A percentile compares a stretch with the other conserved stretches of the same genome.
Conservation (phyloP, 2,797 vertebrate genomes). For the Manis crassicaudata region DNA sequence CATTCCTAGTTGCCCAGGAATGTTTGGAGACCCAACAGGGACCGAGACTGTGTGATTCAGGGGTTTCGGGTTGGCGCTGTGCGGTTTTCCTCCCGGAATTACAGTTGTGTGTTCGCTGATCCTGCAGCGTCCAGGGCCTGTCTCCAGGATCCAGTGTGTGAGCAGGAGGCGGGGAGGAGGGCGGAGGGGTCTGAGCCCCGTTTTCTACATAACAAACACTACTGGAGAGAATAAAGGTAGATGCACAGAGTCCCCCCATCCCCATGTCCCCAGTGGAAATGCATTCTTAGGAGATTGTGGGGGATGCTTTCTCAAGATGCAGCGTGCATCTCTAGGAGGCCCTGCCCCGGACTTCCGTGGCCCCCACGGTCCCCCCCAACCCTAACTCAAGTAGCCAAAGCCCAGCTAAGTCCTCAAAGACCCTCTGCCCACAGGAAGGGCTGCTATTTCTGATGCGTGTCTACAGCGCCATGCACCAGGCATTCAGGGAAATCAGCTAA, state of each 20-base stretch:
- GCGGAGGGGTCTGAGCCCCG: too few relatives aligned
- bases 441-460: neutral
- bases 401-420: conserved; percentile 56
- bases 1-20: neutral
- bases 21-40: neutral
- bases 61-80: rapidly evolving
- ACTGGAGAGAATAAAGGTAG: neutral
- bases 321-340: rapidly evolving
- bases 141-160: neutral
- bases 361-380: neutral
- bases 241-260: rapidly evolving
- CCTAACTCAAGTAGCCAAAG: rapidly evolving
- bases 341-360: neutral
- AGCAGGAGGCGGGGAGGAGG: rapidly evolving
- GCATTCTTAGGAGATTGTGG: rapidly evolving
- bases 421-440: conserved; percentile 17
- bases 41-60: neutral
- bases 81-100: neutral
- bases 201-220: neutral
- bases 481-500: rapidly evolving
- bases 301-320: neutral
- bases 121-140: neutral
- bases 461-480: rapidly evolving
- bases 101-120: rapidly evolving
- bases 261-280: rapidly evolving